Evolutionary conservation across 1,140 invertebrate species (phyloP).

Genomic region (Drosophila nebulosa): DNA sequence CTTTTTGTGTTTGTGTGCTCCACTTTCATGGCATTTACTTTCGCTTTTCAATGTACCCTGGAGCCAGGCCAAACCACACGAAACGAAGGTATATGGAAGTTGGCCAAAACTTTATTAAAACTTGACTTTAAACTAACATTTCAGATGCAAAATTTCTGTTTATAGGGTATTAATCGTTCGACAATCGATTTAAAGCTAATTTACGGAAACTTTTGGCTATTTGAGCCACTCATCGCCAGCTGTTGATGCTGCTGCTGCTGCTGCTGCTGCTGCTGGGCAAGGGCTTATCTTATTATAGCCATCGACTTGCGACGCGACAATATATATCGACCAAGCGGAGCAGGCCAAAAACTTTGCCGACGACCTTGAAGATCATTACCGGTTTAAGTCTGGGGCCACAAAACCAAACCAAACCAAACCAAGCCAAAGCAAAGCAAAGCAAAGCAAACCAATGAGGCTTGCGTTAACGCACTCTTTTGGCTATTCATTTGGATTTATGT

Average conservation of each 20-base stretch:
- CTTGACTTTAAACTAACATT: too few species aligned
- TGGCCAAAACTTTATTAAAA: too few species aligned
- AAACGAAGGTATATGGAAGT: neutral
- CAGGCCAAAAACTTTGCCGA: too few species aligned
- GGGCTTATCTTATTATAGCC: conserved; percentile 64
- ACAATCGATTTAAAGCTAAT: neutral
- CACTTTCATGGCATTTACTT: conserved; percentile 73
- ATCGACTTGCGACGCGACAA: conserved; percentile 34
- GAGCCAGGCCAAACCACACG: neutral
- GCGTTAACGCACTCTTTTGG: conserved; percentile 6
- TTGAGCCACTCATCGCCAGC: conserved; percentile 29
- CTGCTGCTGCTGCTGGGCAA: conserved; percentile 23
- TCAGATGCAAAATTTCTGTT: too few species aligned
- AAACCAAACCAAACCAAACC: too few species aligned
- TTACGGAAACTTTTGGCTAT: neutral
- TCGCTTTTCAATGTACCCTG: conserved; percentile 55
- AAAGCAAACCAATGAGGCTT: conserved; percentile 17
- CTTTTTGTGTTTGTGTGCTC: conserved; percentile 42
- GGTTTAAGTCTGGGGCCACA: too few species aligned
- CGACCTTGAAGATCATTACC: too few species aligned
- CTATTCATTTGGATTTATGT: conserved; percentile 3
- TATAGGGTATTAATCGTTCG: neutral
- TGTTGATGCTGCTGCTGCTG: conserved; percentile 43
- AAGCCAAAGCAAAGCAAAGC: too few species aligned
- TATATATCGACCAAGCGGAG: neutral